Conservation (phyloP, 2,888 invertebrate genomes). For the Hofmannophila pseudospretella region DNA sequence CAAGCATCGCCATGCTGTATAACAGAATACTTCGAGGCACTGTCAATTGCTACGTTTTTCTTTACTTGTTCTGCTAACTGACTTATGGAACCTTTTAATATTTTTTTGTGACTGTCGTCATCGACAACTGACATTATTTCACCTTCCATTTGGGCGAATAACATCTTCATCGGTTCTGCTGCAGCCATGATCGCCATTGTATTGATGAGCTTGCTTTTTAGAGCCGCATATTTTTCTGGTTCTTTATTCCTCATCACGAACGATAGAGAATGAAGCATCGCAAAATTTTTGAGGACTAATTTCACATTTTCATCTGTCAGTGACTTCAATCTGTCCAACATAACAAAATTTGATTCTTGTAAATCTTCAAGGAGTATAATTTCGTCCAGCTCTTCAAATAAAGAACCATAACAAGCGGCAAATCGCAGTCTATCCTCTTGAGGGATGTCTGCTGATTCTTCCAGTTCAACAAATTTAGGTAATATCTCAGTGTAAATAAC, state of each 20-base stretch:
- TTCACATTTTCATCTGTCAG: conserved; percentile 14
- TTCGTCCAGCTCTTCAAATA: conserved; percentile 27
- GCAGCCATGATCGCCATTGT: conserved; percentile 7
- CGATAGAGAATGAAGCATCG: conserved; percentile 30
- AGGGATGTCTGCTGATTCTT: conserved; percentile 22
- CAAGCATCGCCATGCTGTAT: conserved; percentile 26
- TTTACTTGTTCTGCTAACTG: neutral
- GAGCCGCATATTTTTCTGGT: conserved; percentile 18
- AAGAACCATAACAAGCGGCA: conserved; percentile 32
- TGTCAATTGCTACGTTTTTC: conserved; percentile 6
- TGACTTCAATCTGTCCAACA: conserved; percentile 26
- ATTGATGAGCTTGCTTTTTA: conserved; percentile 16
- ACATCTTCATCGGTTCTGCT: neutral
- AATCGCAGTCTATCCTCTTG: conserved; percentile 23
- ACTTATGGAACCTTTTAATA: neutral
- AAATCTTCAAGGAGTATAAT: conserved; percentile 41
- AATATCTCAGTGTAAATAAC: conserved; percentile 29
- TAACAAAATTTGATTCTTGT: conserved; percentile 19
- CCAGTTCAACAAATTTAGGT: conserved; percentile 27
- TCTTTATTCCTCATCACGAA: conserved; percentile 31
- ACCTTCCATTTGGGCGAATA: conserved; percentile 5
- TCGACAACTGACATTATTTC: conserved; percentile 1
- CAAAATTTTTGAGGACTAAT: conserved; percentile 28
- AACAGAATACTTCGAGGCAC: conserved; percentile 16
- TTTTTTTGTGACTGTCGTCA: neutral